Conservation (phyloP, 1,140 invertebrate species). For the Helicoverpa armigera region DNA sequence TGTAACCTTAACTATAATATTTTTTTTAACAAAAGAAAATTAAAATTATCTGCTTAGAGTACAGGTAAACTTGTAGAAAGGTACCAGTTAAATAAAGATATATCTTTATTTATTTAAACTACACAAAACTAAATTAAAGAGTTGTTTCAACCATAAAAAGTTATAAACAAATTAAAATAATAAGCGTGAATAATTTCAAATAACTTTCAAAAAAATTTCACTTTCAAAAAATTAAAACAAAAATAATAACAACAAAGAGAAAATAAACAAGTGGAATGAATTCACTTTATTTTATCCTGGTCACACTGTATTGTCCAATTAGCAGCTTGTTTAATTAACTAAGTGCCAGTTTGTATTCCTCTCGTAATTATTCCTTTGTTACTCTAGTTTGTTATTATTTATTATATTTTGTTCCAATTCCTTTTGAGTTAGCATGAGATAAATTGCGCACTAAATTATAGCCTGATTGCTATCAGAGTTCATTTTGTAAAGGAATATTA, state of each 20-base stretch:
- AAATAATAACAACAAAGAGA: background rate
- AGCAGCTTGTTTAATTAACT: background rate
- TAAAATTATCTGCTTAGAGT: no score
- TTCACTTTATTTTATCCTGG: background rate
- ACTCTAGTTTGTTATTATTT: background rate
- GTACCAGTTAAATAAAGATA: no score
- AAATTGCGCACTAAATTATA: background rate
- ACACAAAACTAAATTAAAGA: no score
- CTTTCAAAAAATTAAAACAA: background rate
- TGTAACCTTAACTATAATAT: no score
- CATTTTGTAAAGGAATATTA: background rate
- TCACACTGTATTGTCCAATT: conserved; percentile 7
- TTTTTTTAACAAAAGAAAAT: no score
- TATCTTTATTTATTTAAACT: no score
- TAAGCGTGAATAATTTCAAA: background rate
- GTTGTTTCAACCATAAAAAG: no score
- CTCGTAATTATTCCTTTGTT: background rate
- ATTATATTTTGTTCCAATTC: background rate
- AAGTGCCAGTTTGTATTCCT: background rate
- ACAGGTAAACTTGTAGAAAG: no score
- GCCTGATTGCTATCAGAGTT: background rate
- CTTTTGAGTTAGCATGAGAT: background rate
- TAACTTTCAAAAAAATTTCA: no score
- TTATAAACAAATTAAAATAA: no score
- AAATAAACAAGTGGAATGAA: background rate